Evolutionary conservation across 2,888 invertebrate species (phyloP).

Genomic region (Saturnia pavonia): DNA sequence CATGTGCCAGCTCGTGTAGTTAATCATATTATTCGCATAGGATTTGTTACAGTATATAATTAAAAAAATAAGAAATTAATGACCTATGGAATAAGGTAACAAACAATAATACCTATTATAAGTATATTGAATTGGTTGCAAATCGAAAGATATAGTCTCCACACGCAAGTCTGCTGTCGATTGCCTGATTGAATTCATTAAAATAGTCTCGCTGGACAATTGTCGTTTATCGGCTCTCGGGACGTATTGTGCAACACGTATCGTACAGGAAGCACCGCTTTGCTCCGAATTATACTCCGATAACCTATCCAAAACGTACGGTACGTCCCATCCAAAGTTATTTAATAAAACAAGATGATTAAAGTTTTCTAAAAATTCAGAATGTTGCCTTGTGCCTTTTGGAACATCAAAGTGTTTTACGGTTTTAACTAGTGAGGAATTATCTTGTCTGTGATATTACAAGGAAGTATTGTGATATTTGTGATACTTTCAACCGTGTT

Average conservation of each 20-base stretch:
- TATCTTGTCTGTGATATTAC: neutral
- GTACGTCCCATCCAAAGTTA: neutral
- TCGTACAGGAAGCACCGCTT: conserved; percentile 70
- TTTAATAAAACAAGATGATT: neutral
- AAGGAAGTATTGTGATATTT: neutral
- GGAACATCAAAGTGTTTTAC: neutral
- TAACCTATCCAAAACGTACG: conserved; percentile 40
- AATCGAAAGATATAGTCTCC: conserved; percentile 17
- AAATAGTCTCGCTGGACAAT: conserved; percentile 64
- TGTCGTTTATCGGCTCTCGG: conserved; percentile 60
- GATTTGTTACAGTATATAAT: neutral
- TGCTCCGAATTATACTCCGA: conserved; percentile 65
- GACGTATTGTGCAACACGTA: conserved; percentile 63
- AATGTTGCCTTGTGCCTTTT: neutral
- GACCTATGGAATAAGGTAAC: neutral
- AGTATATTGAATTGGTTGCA: neutral
- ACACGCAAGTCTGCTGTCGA: conserved; percentile 52
- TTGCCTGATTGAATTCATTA: conserved; percentile 63
- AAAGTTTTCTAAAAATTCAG: neutral
- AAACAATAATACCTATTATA: neutral
- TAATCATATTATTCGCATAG: neutral
- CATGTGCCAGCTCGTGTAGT: neutral
- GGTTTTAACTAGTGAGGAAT: neutral
- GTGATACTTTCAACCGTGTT: conserved; percentile 21
- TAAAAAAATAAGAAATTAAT: neutral